Conservation (phyloP, 1,140 invertebrate species). For the Dolichoris vasculosae region DNA sequence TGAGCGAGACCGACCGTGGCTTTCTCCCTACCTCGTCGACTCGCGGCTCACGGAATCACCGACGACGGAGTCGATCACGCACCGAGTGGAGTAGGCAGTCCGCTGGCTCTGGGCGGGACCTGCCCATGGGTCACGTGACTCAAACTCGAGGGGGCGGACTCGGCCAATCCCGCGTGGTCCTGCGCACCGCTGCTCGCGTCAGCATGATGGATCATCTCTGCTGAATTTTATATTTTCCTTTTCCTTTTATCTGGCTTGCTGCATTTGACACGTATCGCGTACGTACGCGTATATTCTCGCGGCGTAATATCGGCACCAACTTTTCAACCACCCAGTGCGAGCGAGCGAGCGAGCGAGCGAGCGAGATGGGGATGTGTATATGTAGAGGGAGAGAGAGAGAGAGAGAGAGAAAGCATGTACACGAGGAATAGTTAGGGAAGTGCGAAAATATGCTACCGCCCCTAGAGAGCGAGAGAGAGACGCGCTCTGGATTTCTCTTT, state of each 20-base stretch:
- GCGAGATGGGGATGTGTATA: not conserved
- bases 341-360: not conserved
- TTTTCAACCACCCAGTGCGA: conserved; percentile 55
- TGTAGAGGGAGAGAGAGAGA: not conserved
- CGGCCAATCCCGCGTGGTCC: conserved; percentile 64
- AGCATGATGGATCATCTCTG: conserved; percentile 72
- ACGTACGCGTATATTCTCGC: conserved; percentile 9
- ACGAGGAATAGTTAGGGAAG: not conserved
- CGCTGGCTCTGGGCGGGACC: conserved; percentile 52
- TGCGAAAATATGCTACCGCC: conserved; percentile 11
- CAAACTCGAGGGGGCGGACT: conserved; percentile 60
- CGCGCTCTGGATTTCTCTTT: not conserved
- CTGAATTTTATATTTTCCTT: conserved; percentile 69
- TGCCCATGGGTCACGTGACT: conserved; percentile 65
- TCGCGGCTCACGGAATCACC: conserved; percentile 36
- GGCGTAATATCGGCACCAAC: conserved; percentile 59
- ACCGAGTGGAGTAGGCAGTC: conserved; percentile 26
- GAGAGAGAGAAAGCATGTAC: not conserved
- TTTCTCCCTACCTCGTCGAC: not conserved
- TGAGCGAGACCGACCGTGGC: conserved; percentile 58
- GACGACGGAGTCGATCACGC: not conserved
- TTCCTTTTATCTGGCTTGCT: conserved; percentile 72
- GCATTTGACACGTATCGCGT: conserved; percentile 72
- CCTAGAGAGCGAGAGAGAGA: not conserved
- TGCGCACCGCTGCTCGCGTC: conserved; percentile 64